Evolutionary conservation across 2,797 vertebrate genomes (phyloP).

Genomic region (Malurus leucopterus): DNA sequence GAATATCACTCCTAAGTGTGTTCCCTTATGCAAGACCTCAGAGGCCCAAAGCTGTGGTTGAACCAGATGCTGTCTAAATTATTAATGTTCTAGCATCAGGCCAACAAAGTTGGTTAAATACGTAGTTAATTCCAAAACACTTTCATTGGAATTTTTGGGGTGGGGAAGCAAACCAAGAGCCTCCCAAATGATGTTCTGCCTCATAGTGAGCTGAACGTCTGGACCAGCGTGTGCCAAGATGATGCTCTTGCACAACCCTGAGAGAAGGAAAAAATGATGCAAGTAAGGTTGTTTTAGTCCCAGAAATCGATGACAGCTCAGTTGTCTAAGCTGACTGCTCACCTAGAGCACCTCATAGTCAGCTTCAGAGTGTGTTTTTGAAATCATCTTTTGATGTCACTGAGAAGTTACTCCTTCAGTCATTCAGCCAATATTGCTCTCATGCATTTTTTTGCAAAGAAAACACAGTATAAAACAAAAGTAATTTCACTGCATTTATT

Average conservation of each 20-base stretch:
- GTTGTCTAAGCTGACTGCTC: neutral
- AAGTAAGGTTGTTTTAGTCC: neutral
- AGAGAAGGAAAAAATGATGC: neutral
- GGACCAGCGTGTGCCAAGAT: neutral
- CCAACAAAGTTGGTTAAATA: constrained; percentile 10
- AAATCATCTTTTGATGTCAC: neutral
- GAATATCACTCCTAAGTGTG: neutral
- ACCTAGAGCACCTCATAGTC: neutral
- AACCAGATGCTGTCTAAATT: constrained; percentile 13
- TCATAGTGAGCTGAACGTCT: neutral
- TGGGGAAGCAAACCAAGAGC: constrained; percentile 13
- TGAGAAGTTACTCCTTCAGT: neutral
- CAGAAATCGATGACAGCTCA: fast-evolving
- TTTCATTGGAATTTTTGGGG: constrained; percentile 21
- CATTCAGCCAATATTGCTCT: neutral
- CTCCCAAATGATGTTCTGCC: neutral
- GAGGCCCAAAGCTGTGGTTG: neutral
- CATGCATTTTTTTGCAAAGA: neutral
- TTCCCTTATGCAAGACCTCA: neutral
- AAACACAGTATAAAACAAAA: neutral
- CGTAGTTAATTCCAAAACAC: constrained; percentile 1
- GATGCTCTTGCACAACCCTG: neutral
- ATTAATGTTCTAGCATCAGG: neutral
- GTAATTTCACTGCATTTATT: neutral
- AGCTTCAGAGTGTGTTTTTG: neutral